These are phyloP conservation scores for Seriola rivoliana DNA, from an alignment of 2,113 vertebrate species.

Conservation along the genomic window DNA sequence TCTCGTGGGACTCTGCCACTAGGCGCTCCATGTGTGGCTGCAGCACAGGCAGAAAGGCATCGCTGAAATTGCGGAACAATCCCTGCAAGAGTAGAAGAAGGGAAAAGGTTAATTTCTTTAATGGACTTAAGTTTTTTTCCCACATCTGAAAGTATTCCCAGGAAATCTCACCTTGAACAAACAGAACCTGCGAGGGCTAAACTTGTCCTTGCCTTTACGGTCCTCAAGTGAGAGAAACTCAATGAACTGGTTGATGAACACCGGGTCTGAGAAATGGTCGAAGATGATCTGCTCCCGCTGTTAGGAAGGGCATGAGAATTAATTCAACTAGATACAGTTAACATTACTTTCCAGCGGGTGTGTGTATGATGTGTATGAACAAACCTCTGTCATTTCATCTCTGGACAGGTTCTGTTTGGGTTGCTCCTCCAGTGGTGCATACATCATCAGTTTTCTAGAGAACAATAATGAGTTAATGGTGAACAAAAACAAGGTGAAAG, in stretches of 20 bases:
- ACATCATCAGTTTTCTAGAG: conserved; percentile 91
- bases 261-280: conserved; percentile 95
- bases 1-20: conserved; percentile 93
- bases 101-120: not conserved
- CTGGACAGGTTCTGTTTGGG: conserved; percentile 90
- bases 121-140: not conserved
- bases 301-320: conserved; percentile 23
- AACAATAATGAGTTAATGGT: not conserved
- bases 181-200: conserved; percentile 96
- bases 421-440: conserved; percentile 91
- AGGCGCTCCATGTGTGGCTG: conserved; percentile 93
- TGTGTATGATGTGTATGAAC: not conserved
- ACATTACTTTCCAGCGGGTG: not conserved
- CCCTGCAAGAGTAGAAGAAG: conserved; percentile 82
- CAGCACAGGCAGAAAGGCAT: conserved; percentile 91
- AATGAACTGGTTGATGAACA: conserved; percentile 94
- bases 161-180: conserved; percentile 92
- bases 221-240: conserved; percentile 98
- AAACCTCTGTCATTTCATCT: conserved; percentile 94
- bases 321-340: not conserved
- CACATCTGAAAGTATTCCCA: not conserved
- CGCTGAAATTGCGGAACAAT: conserved; percentile 94
- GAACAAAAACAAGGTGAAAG: not conserved
- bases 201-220: conserved; percentile 98
- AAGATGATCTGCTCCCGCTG: conserved; percentile 96